These are phyloP conservation scores for Hippocampus kuda DNA, from an alignment of 2,797 vertebrate species.

Conservation along the genomic window DNA sequence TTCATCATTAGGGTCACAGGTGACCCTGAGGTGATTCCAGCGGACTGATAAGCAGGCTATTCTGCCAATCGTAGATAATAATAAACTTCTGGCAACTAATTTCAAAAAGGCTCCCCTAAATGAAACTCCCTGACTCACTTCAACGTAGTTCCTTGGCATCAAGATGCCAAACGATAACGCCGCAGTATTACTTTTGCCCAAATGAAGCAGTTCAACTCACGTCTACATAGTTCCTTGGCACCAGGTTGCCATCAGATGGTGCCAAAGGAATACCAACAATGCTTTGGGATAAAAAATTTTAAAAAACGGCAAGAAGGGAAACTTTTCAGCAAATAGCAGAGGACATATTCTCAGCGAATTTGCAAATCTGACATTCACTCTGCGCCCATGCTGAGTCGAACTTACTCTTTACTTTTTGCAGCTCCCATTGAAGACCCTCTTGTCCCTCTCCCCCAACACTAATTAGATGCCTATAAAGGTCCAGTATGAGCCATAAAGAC, in stretches of 20 bases:
- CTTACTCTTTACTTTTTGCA: not conserved
- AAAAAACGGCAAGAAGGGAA: too few species aligned
- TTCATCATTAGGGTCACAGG: too few species aligned
- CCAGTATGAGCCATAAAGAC: slow-evolving; percentile 9
- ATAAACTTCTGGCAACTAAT: too few species aligned
- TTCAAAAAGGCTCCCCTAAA: not conserved
- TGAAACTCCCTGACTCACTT: not conserved
- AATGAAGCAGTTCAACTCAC: too few species aligned
- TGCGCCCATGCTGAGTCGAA: not conserved
- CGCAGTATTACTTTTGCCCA: too few species aligned
- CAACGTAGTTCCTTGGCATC: not conserved
- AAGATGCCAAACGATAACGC: not conserved
- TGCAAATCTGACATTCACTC: not conserved
- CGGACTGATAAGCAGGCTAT: too few species aligned
- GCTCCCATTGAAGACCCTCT: slow-evolving; percentile 4
- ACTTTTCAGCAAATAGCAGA: not conserved
- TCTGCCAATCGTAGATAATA: too few species aligned
- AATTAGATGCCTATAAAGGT: slow-evolving; percentile 6
- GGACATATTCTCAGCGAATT: not conserved
- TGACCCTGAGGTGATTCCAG: too few species aligned
- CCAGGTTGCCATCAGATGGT: too few species aligned
- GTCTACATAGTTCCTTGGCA: too few species aligned
- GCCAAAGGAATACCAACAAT: too few species aligned
- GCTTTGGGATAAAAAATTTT: too few species aligned
- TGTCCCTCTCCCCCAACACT: not conserved